phyloP scores from a whole-genome alignment of 2,888 invertebrate genomes.

The Anthophora plumipes region DNA sequence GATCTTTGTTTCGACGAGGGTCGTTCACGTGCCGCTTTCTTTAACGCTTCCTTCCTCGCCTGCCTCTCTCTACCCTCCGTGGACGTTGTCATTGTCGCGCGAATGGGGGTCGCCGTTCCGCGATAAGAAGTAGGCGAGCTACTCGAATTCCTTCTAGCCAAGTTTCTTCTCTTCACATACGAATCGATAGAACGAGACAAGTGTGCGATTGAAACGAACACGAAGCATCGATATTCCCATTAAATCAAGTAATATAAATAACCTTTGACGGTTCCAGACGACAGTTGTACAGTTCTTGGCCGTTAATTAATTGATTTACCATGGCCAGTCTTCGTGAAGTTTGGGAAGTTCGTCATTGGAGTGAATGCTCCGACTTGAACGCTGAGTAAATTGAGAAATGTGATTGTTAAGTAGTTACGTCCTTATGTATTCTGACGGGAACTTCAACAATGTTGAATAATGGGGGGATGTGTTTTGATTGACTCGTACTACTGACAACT shows the following conservation, averaged over 20 bases:
- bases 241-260: not conserved
- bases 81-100: conserved; percentile 28
- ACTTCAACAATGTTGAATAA: not conserved
- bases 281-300: not conserved
- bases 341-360: not conserved
- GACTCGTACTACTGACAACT: not conserved
- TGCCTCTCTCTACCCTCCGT: conserved; percentile 36
- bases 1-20: conserved; percentile 79
- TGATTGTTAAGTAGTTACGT: not conserved
- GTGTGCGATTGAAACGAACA: too few species aligned
- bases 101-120: conserved; percentile 23
- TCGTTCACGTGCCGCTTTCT: conserved; percentile 58
- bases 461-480: not conserved
- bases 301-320: not conserved
- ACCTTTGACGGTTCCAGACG: not conserved
- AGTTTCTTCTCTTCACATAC: not conserved
- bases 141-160: not conserved
- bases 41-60: conserved; percentile 48
- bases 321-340: not conserved
- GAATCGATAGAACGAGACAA: not conserved
- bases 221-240: not conserved
- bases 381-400: not conserved
- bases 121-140: conserved; percentile 32
- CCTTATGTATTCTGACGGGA: not conserved
- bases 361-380: too few species aligned